Conservation (phyloP, 1,140 invertebrate species). For the Coenobita brevimanus region DNA sequence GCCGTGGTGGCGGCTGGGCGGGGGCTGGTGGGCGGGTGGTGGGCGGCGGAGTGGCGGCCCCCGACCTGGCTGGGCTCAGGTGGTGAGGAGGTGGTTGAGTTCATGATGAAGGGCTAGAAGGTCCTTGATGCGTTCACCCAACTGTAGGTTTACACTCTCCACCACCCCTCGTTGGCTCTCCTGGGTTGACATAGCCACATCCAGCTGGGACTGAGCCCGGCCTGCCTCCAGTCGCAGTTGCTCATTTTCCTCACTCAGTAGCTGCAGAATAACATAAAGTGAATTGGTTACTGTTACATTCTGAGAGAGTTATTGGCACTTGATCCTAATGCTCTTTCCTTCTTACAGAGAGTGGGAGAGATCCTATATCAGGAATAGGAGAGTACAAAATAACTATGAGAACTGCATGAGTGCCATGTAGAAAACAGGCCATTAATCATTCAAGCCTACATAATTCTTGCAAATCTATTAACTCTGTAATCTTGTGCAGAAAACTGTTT, state of each 20-base stretch:
- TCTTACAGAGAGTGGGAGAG: slow-evolving; percentile 15
- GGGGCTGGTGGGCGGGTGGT: slow-evolving; percentile 26
- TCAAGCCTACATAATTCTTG: too few species aligned
- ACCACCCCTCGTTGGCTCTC: slow-evolving; percentile 89
- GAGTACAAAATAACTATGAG: background rate
- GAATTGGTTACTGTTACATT: too few species aligned
- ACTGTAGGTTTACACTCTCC: slow-evolving; percentile 86
- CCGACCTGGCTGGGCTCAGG: slow-evolving; percentile 66
- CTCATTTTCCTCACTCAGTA: slow-evolving; percentile 83
- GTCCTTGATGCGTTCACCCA: slow-evolving; percentile 89
- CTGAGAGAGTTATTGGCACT: too few species aligned
- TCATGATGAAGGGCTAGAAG: slow-evolving; percentile 88
- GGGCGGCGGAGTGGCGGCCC: slow-evolving; percentile 37
- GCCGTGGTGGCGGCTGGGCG: slow-evolving; percentile 17
- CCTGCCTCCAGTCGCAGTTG: slow-evolving; percentile 82
- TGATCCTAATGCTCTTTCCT: too few species aligned
- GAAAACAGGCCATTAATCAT: too few species aligned
- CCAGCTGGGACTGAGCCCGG: slow-evolving; percentile 87
- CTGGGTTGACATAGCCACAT: slow-evolving; percentile 85
- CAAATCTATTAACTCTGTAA: too few species aligned
- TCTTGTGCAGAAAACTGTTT: too few species aligned
- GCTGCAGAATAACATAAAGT: too few species aligned
- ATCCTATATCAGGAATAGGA: background rate
- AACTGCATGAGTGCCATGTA: background rate
- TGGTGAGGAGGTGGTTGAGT: slow-evolving; percentile 76